phyloP scores from a whole-genome alignment of 64 coral and sea anemone genomes.

The Porites lutea region DNA sequence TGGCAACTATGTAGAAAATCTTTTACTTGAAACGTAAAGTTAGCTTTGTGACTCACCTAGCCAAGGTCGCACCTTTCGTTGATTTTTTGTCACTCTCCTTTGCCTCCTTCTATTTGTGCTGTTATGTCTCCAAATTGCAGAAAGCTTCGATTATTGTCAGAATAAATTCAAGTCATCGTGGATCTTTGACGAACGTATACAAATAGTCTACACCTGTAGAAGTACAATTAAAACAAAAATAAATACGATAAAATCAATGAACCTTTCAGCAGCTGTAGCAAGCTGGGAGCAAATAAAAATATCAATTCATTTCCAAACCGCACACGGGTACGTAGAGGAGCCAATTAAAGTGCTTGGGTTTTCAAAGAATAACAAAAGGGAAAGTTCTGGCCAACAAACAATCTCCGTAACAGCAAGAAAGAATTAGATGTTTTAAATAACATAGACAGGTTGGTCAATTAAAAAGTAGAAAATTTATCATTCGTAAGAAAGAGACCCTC shows the following conservation, averaged over 20 bases:
- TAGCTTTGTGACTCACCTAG: constrained; percentile 22
- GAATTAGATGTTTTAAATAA: no score
- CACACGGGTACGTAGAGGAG: neutral
- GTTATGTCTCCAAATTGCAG: neutral
- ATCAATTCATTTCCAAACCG: neutral
- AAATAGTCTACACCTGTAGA: constrained; percentile 8
- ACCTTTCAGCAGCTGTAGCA: constrained; percentile 2
- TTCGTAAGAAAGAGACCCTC: no score
- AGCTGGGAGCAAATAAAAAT: neutral
- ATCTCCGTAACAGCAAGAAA: neutral
- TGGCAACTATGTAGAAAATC: neutral
- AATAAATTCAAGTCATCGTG: constrained; percentile 9
- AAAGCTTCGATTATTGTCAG: neutral
- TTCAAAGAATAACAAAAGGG: neutral
- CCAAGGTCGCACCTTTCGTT: neutral
- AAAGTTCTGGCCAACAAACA: neutral
- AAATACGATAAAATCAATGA: constrained; percentile 38
- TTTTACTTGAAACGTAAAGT: neutral
- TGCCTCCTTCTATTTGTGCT: neutral
- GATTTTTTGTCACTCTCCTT: neutral
- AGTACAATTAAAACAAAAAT: neutral
- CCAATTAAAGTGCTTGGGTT: neutral
- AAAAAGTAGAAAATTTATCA: no score
- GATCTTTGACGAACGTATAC: neutral
- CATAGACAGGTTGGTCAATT: no score